Evolutionary conservation across 1,140 invertebrate genomes (phyloP), one percentile per base, ranked within the genome.

Genomic region (Charaxes varanes): DNA sequence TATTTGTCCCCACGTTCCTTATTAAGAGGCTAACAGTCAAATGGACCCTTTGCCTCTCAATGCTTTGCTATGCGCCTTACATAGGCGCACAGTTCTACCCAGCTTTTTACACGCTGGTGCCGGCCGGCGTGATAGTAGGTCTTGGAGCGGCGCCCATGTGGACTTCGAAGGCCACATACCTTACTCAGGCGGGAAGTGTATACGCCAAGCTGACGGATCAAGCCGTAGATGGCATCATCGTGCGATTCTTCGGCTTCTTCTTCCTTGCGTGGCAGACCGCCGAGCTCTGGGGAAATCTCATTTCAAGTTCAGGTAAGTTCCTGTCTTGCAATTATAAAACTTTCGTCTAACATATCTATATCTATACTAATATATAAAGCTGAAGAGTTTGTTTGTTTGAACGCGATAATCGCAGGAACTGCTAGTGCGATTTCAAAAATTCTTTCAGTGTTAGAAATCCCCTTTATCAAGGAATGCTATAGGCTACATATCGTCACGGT

Each of bases 201-300:
- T 95, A 95, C 82, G 93, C 93, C 2, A 94, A 94, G 64, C 84
- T 95, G 22, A 94, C 93, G 6, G 94, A 95, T 47, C 92, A 96
- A 62, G 87, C 92, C 0, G 90, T 93, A 3, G 95, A 97, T 70
- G 93, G 92, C 3, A 94, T 97, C 49, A 94, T 98, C 35, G 94
- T 97, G 21, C 82, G 94, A 54, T 98, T 98, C 88, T 99, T 99
- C 80, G 97, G 97, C 12, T 94, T 98, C 87, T 99, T 99, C 89
- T 99, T 99, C 86, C 90, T 98, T 46, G 91, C 96, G 40, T 98
- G 97, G 90, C 97, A 99, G 69, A 94, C 94, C 0, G 94, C 96
- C 38, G 94, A 97, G 79, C 89, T 97, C 4, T 94, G 95, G 94
- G 97, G 97, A 65, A 98, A 98, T 85, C 87, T 98, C 17, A 94